Conservation (phyloP, 2,888 invertebrate genomes). For the Listrodromus nycthemerus region DNA sequence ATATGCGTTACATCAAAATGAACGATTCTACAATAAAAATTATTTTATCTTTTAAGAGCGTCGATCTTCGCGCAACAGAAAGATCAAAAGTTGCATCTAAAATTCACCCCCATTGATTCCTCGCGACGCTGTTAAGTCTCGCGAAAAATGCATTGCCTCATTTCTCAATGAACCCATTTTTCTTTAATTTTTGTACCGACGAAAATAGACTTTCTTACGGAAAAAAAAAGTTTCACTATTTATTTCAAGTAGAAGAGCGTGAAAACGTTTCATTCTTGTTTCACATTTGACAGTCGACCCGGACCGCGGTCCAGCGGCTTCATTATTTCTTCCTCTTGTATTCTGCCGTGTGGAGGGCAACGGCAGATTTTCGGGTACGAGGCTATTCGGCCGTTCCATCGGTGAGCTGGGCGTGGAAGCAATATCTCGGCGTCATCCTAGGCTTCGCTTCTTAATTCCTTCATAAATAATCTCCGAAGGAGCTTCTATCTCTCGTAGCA, state of each 20-base stretch:
- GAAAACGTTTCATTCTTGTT: slow-evolving; percentile 64
- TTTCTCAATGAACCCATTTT: not conserved
- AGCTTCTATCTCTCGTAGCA: slow-evolving; percentile 36
- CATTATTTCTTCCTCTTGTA: slow-evolving; percentile 38
- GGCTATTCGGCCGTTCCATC: slow-evolving; percentile 38
- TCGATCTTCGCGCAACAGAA: too few relatives aligned
- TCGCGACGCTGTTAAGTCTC: too few relatives aligned
- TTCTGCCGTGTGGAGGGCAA: slow-evolving; percentile 32
- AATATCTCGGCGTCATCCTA: slow-evolving; percentile 64
- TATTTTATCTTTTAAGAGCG: too few relatives aligned
- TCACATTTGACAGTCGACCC: slow-evolving; percentile 39
- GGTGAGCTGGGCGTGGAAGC: slow-evolving; percentile 61
- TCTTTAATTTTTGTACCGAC: too few relatives aligned
- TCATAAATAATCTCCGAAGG: slow-evolving; percentile 65
- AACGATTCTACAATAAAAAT: too few relatives aligned
- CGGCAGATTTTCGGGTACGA: slow-evolving; percentile 30
- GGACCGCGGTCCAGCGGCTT: slow-evolving; percentile 16
- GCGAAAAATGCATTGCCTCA: too few relatives aligned
- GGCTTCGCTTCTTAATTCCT: slow-evolving; percentile 66
- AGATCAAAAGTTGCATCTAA: too few relatives aligned
- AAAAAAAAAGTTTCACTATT: too few relatives aligned
- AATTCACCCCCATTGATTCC: too few relatives aligned
- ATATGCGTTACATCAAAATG: too few relatives aligned
- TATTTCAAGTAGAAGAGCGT: slow-evolving; percentile 60
- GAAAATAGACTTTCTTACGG: not conserved